Evolutionary conservation across 2,888 invertebrate species (phyloP).

Genomic region (Hymenopus coronatus): DNA sequence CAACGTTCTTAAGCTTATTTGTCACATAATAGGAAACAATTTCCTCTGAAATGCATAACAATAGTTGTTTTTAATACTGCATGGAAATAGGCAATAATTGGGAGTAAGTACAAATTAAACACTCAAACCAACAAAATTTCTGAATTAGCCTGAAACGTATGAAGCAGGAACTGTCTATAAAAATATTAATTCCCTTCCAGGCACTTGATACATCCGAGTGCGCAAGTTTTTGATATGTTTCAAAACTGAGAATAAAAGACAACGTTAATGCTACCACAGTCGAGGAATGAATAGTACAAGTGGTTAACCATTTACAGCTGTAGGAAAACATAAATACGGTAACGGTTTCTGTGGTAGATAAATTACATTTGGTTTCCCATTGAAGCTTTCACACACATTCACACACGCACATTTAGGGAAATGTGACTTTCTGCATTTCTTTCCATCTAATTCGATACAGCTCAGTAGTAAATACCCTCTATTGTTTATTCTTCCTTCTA

Average conservation of each 20-base stretch:
- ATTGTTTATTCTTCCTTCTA: too few species aligned
- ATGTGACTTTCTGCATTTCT: neutral
- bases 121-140: neutral
- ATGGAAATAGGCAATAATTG: neutral
- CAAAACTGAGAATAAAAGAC: neutral
- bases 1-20: neutral
- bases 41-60: neutral
- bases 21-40: neutral
- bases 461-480: too few species aligned
- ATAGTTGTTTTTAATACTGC: neutral
- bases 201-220: neutral
- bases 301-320: neutral
- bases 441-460: too few species aligned
- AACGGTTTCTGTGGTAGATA: constrained; percentile 1
- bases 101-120: neutral
- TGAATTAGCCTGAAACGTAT: neutral
- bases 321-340: neutral
- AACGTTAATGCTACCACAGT: too few species aligned
- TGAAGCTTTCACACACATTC: neutral
- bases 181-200: neutral
- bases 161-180: too few species aligned
- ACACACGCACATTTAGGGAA: neutral
- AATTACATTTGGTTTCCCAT: neutral
- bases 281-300: too few species aligned
- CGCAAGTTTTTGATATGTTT: neutral